Evolutionary conservation across 2,113 vertebrate genomes (phyloP), one percentile per base, ranked within the genome.

Genomic region (Bubo blakistoni): DNA sequence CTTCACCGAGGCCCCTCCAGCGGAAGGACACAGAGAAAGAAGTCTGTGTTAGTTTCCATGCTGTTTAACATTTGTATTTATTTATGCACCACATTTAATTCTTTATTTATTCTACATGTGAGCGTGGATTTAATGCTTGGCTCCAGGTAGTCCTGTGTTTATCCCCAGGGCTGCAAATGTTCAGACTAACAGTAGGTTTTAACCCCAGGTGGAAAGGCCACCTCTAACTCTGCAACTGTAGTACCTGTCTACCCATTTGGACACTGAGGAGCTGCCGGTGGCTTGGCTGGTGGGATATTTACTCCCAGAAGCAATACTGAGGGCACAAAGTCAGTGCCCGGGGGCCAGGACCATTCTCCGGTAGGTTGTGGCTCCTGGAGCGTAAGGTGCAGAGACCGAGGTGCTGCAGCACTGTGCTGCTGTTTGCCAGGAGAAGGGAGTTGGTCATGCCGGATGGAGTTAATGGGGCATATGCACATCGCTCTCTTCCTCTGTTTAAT

Each of bases 101-200:
- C 92, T 96, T 97, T 96, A 96, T 97, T 97, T 96, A 94, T 90
- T 86, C 93, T 95, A 59, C 66, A 5, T 77, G 36, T 26, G 81
- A 90, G 70, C 0, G 1, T 5, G 47, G 94, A 57, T 78, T 93
- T 83, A 90, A 49, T 16, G 81, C 81, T 80, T 16, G 70, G 93
- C 91, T 94, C 94, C 7, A 1, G 84, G 89, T 91, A 78, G 78
- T 51, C 86, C 49, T 82, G 70, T 92, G 96, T 94, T 95, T 91
- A 93, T 90, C 87, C 76, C 57, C 24, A 10, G 83, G 95, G 51
- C 66, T 91, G 84, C 74, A 91, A 40, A 88, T 24, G 63, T 58
- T 91, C 87, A 70, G n/a, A 6, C 34, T 92, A 89, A 91, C 95
- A 94, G 74, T 66, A 26, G 81, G 71, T 65, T 96, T 91, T 51